Conservation (phyloP, 1,140 invertebrate genomes). For the Cardiocondyla obscurior region DNA sequence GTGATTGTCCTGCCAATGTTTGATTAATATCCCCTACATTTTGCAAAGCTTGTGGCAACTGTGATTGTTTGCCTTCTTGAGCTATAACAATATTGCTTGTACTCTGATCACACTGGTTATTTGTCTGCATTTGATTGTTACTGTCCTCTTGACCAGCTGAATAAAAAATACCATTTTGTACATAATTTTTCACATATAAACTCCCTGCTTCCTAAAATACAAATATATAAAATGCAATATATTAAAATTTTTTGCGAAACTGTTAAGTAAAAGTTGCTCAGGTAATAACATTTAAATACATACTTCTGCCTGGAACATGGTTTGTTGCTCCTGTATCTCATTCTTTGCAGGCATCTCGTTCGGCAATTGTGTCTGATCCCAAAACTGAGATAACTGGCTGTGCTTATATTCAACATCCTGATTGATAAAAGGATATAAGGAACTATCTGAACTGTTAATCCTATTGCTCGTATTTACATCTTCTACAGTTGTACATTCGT, state of each 20-base stretch:
- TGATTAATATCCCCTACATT: constrained; percentile 45
- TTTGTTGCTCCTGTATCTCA: constrained; percentile 73
- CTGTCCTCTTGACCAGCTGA: constrained; percentile 58
- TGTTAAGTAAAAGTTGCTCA: background rate
- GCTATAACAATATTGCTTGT: background rate
- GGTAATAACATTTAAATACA: constrained; percentile 43
- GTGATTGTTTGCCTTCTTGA: constrained; percentile 44
- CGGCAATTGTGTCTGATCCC: constrained; percentile 79
- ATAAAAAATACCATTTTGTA: constrained; percentile 62
- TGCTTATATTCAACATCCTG: constrained; percentile 81
- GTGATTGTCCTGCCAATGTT: constrained; percentile 21
- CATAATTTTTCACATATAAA: constrained; percentile 65
- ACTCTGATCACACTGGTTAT: constrained; percentile 52
- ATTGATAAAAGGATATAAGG: constrained; percentile 80
- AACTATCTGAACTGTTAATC: constrained; percentile 69
- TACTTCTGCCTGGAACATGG: constrained; percentile 71
- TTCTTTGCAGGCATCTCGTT: constrained; percentile 76
- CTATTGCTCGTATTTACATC: constrained; percentile 74
- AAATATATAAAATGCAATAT: constrained; percentile 27
- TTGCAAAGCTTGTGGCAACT: constrained; percentile 48
- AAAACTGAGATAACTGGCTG: constrained; percentile 81
- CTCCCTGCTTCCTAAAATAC: constrained; percentile 61
- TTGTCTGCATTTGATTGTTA: constrained; percentile 48
- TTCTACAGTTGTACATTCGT: constrained; percentile 79
- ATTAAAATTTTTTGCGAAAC: background rate